Evolutionary conservation across 2,888 invertebrate species (phyloP), one percentile per base, ranked within the genome.

Genomic region (Chloroclysta siterata): DNA sequence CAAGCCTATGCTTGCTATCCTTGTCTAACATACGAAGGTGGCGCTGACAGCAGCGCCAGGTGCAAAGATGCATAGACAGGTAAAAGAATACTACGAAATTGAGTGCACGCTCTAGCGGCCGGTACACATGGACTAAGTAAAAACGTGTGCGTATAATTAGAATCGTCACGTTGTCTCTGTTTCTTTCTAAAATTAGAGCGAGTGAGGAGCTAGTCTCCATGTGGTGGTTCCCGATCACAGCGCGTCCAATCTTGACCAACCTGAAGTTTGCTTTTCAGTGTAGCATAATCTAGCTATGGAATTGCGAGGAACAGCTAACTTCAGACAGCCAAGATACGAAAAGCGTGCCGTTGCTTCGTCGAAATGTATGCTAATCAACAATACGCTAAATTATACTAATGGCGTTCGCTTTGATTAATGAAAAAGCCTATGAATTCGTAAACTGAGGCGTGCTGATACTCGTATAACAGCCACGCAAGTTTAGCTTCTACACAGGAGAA

Each of bases 361-460:
- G 50, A 57, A 61, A 60, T 65, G 52, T 57, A 68, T 62, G 66
- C 42, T 53, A 56, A 58, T 63, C 48, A 58, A 53, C 60, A 50
- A 56, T 60, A 67, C 60, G 60, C 67, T 29, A 66, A 70, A 71
- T 76, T 72, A 74, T 62, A 63, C 53, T 68, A 65, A 72, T 72
- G 66, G 68, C 61, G 58, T 71, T 75, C 70, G 22, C 55, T 67
- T 69, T 73, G 69, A 78, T 70, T 69, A 72, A 73, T 71, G 62
- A 66, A 66, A 70, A 69, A 51, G 63, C 65, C 60, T 68, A 64
- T 44, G 56, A 53, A 64, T 66, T 68, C 54, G 52, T 47, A 62
- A 58, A 55, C 22, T 46, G 39, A 51, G 28, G 44, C 39, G 52
- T 55, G 47, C 59, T 14, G 22, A 22, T 33, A 8, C 29, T 53